Conservation (phyloP, 2,888 invertebrate species). For the Tricholauxania praeusta region DNA sequence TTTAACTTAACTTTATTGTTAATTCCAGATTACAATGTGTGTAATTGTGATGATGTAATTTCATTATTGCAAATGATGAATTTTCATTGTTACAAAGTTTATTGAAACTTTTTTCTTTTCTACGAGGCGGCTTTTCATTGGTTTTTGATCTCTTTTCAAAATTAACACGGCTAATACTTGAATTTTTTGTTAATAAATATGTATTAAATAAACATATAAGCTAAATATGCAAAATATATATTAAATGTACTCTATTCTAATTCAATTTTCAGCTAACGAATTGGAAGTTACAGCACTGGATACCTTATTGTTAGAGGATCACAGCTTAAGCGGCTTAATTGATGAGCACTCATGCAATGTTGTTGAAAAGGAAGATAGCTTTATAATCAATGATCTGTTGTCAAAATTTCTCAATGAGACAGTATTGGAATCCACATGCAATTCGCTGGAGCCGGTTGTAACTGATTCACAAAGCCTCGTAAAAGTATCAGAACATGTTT, state of each 20-base stretch:
- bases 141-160: no score
- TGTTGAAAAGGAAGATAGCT: slow-evolving; percentile 10
- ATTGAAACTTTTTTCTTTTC: no score
- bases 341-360: background rate
- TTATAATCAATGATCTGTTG: slow-evolving; percentile 22
- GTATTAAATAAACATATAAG: no score
- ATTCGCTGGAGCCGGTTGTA: background rate
- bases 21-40: no score
- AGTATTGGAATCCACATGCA: background rate
- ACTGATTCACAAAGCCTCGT: background rate
- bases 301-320: slow-evolving; percentile 29
- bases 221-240: no score
- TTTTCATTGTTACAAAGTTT: no score
- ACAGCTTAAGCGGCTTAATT: slow-evolving; percentile 14
- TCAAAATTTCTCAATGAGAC: slow-evolving; percentile 31
- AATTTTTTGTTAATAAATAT: background rate
- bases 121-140: no score
- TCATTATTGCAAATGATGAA: no score
- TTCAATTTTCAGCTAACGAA: slow-evolving; percentile 16
- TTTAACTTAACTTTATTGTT: no score
- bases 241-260: no score
- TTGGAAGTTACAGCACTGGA: slow-evolving; percentile 34
- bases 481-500: background rate
- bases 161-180: no score
- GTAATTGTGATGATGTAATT: no score